Evolutionary conservation across 2,888 invertebrate species (phyloP), one percentile per base, ranked within the genome.

Genomic region (Melinopterus prodromus): DNA sequence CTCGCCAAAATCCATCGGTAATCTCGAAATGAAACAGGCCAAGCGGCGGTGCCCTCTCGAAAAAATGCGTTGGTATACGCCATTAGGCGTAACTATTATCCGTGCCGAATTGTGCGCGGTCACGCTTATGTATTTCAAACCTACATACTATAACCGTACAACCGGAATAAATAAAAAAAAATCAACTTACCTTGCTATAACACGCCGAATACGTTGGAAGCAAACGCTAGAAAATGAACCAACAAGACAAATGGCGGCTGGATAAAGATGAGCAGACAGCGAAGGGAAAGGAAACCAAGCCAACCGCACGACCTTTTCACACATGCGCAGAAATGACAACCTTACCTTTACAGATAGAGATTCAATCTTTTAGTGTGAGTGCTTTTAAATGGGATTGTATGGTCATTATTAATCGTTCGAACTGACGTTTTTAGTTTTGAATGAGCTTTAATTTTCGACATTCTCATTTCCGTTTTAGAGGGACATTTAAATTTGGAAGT

Each of bases 191-290:
- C 53, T 71, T 16, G 71, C 7, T 12, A 71, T 71, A 71, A 14
- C 15, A 9, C 26, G 14, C 26, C 14, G n/a, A 26, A 14, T 16
- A 71, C 26, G 71, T 71, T 16, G 71, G 26, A 71, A 71, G 14
- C 26, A 16, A 16, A 71, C n/a, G n/a, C 1, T 14, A 71, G 71
- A 71, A 71, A 71, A 15, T 36, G 74, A 35, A 74, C 26, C 9
- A 74, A 74, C 74, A 35, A 74, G 74, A 74, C 74, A 74, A 74
- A 74, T 74, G 74, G 74, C 74, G 74, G 74, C 16, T 37, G n/a
- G 35, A 74, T 26, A 71, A 74, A 74, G 74, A 35, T 37, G 6
- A 16, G 37, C 74, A 37, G 71, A 71, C 53, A 7, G 12, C 53
- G 12, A 5, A 26, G 26, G 26, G 36, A 9, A 74, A 35, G 36